Percentiles rank a stretch among this genome's conserved stretches.
Conservation (phyloP, 2,888 invertebrate genomes). For the Idaea dimidiata region DNA sequence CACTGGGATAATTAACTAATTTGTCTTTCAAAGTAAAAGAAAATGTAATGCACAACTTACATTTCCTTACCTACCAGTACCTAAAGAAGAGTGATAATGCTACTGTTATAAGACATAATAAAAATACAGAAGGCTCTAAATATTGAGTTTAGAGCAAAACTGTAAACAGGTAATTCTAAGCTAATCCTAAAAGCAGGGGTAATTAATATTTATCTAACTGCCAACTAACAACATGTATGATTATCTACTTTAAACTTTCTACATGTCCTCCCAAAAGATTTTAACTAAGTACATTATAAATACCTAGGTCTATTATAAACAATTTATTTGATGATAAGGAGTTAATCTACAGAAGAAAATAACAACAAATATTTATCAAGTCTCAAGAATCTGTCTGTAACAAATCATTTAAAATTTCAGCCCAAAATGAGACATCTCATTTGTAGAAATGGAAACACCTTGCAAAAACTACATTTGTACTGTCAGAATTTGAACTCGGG, state of each 20-base stretch:
- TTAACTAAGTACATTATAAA: too few relatives aligned
- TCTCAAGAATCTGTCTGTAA: constrained; percentile 19
- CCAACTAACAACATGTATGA: not conserved
- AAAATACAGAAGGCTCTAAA: not conserved
- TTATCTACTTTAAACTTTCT: not conserved
- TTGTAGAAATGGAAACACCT: constrained; percentile 17
- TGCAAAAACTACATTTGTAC: not conserved
- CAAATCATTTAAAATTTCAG: constrained; percentile 31
- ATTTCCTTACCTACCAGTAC: not conserved
- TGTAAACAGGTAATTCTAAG: not conserved
- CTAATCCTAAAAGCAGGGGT: not conserved
- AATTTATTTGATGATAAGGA: not conserved
- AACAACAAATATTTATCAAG: not conserved
- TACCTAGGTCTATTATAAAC: not conserved
- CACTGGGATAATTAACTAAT: too few relatives aligned
- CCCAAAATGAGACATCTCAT: constrained; percentile 39
- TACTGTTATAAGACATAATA: not conserved
- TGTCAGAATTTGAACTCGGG: not conserved
- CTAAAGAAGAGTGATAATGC: not conserved
- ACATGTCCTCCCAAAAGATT: not conserved
- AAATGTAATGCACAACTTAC: not conserved
- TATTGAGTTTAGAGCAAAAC: not conserved
- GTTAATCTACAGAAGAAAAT: not conserved
- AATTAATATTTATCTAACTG: not conserved
- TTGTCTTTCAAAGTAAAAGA: too few relatives aligned